Evolutionary conservation across 1,140 invertebrate species (phyloP), one percentile per base, ranked within the genome.

Genomic region (Cotesia glomerata): DNA sequence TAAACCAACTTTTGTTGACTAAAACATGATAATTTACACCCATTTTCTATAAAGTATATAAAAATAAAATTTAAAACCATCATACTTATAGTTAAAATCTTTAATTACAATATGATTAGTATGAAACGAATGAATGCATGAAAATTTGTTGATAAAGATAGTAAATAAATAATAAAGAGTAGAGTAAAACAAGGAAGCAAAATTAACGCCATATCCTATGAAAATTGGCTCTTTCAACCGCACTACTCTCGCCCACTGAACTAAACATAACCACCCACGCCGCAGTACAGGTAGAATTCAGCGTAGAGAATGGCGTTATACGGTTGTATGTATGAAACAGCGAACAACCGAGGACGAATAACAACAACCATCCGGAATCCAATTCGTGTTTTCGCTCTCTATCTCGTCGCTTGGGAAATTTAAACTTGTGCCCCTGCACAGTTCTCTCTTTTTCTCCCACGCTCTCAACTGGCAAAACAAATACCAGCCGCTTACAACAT

Each of bases 351-450:
- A 45, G 16, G 54, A 39, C 61, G 64, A 66, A 56, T 72, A 72
- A 72, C 66, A 26, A 45, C 39, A 45, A 45, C 62, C 52, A 72
- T 72, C 66, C 70, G 52, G 35, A 58, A 72, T 72, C 64, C 70
- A 58, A 72, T 59, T 72, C 70, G 54, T 65, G 63, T 67, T 49
- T 36, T 51, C 70, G 39, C 39, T 51, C 70, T 51, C 70, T 7
- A 7, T 51, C 70, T 65, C 52, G 70, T 66, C 70, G 63, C 70
- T 51, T 72, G 70, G 70, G 70, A 72, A 72, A 72, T 72, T 66
- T 59, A 72, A 72, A 72, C 70, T 72, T 58, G 67, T 35, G 34
- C 45, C 18, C 3, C 14, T 36, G 18, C 18, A 18, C 39, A 18
- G 36, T 26, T 49, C 4, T 59, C 39, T 45, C 39, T 45, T 45